Conservation (phyloP, 2,113 vertebrate genomes). For the Parus major region DNA sequence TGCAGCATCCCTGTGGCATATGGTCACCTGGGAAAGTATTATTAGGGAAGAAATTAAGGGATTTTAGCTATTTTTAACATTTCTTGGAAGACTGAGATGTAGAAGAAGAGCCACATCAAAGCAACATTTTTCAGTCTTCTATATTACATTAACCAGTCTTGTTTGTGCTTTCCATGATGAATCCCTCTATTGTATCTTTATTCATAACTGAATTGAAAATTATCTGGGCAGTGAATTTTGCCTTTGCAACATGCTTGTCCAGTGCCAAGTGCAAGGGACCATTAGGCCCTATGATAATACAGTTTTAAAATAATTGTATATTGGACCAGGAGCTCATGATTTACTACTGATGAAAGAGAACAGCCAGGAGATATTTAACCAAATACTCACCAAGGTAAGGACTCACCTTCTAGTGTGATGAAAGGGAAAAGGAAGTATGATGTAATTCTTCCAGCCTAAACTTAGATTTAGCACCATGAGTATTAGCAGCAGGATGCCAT, state of each 20-base stretch:
- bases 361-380: neutral
- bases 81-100: neutral
- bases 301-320: neutral
- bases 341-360: neutral
- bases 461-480: neutral
- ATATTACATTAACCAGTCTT: neutral
- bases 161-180: neutral
- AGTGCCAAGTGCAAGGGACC: neutral
- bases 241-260: neutral
- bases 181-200: neutral
- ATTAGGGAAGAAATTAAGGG: neutral
- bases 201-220: neutral
- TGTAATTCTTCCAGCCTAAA: neutral
- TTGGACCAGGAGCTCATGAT: neutral
- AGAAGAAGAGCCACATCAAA: neutral
- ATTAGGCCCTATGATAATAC: neutral
- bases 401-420: neutral
- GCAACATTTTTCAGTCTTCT: neutral
- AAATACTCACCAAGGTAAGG: neutral
- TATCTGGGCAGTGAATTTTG: neutral
- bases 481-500: neutral
- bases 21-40: constrained; percentile 18
- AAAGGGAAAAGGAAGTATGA: neutral
- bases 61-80: neutral
- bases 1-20: constrained; percentile 16